Evolutionary conservation across 2,797 vertebrate species (phyloP).

Genomic region (Notolabrus celidotus): DNA sequence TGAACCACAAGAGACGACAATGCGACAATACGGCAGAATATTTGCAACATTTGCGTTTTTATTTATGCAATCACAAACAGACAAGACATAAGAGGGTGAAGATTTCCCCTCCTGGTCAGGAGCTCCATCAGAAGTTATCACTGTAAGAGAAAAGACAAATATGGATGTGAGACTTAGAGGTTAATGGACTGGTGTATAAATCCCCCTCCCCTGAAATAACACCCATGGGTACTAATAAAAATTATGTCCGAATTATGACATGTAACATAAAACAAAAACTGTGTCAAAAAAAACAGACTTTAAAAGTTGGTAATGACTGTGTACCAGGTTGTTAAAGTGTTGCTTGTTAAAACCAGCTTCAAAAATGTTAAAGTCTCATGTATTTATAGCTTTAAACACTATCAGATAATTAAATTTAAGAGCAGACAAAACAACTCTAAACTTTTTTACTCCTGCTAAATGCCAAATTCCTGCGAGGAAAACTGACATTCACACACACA

Average conservation of each 20-base stretch:
- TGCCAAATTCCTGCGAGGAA: slow-evolving; percentile 24
- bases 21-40: neutral
- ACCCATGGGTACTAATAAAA: neutral
- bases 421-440: slow-evolving; percentile 2
- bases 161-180: no score
- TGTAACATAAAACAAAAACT: neutral
- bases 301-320: neutral
- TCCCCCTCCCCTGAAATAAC: no score
- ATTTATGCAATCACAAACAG: neutral
- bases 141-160: no score
- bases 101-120: no score
- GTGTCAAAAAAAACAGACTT: neutral
- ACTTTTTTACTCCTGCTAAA: neutral
- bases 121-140: no score
- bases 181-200: neutral
- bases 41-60: neutral
- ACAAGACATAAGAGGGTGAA: neutral
- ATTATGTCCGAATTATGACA: no score
- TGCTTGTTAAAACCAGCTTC: no score
- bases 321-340: neutral
- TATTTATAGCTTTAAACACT: neutral
- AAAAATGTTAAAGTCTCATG: no score
- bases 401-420: neutral
- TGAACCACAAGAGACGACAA: slow-evolving; percentile 3
- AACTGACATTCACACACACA: slow-evolving; percentile 33